Conservation (phyloP, 2,888 invertebrate genomes). For the Plusia festucae region DNA sequence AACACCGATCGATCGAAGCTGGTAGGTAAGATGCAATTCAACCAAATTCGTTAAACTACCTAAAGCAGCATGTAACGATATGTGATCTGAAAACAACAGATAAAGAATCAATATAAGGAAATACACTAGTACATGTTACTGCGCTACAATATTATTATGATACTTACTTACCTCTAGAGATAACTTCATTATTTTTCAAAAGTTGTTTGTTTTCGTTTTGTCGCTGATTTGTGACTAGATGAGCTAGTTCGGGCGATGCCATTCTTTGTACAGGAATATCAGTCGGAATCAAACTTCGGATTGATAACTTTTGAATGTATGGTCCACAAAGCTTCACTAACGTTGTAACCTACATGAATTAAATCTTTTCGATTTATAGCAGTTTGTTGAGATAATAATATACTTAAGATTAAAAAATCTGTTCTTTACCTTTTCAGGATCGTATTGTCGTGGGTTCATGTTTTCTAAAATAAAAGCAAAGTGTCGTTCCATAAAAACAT, state of each 20-base stretch:
- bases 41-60: slow-evolving; percentile 81
- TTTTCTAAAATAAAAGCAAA: slow-evolving; percentile 84
- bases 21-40: slow-evolving; percentile 83
- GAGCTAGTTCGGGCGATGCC: slow-evolving; percentile 83
- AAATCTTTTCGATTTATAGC: background rate
- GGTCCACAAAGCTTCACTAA: slow-evolving; percentile 84
- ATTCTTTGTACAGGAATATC: slow-evolving; percentile 82
- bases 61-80: slow-evolving; percentile 84
- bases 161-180: slow-evolving; percentile 72
- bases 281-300: slow-evolving; percentile 81
- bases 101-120: background rate
- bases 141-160: background rate
- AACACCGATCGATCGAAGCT: slow-evolving; percentile 75
- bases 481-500: slow-evolving; percentile 82
- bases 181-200: slow-evolving; percentile 63
- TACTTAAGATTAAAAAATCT: slow-evolving; percentile 8
- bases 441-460: slow-evolving; percentile 84
- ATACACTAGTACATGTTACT: background rate
- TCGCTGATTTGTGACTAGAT: slow-evolving; percentile 78
- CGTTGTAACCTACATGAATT: slow-evolving; percentile 58
- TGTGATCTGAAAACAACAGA: slow-evolving; percentile 78
- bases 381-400: too few species aligned
- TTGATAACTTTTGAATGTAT: slow-evolving; percentile 78
- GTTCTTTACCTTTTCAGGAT: slow-evolving; percentile 82
- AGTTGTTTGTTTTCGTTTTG: slow-evolving; percentile 66